Evolutionary conservation across 35 echinoderm and acorn worm genomes (phyloP).

Genomic region (Anneissia japonica): DNA sequence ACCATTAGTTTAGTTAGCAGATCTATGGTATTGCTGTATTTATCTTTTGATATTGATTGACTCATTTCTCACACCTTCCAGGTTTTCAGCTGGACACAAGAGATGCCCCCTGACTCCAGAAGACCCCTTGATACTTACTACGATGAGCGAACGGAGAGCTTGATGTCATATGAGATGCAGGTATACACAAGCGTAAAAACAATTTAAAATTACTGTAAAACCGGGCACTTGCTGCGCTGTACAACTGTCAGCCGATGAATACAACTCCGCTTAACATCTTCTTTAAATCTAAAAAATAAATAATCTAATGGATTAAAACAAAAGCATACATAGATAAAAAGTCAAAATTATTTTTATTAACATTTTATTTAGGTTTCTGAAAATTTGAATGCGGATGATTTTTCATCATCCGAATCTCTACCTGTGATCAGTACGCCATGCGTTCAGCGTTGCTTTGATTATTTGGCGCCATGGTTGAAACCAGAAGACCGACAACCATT

Average conservation of each 20-base stretch:
- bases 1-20: no score
- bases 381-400: conserved; percentile 59
- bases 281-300: no score
- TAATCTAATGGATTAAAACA: no score
- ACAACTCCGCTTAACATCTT: no score
- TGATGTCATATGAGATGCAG: conserved; percentile 75
- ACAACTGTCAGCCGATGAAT: no score
- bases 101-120: conserved; percentile 70
- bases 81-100: conserved; percentile 81
- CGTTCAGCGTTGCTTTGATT: conserved; percentile 84
- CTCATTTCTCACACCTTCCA: conserved; percentile 11
- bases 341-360: no score
- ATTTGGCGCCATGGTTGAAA: conserved; percentile 80
- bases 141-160: conserved; percentile 44
- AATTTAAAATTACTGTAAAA: no score
- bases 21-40: no score
- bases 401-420: conserved; percentile 60
- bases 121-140: conserved; percentile 78
- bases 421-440: conserved; percentile 76
- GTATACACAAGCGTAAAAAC: no score
- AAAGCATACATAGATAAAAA: no score
- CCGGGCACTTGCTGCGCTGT: no score
- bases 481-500: conserved; percentile 88
- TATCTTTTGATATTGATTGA: no score
- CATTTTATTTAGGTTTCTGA: conserved; percentile 69